Conservation (phyloP, 2,888 invertebrate species). For the Agrotis exclamationis region DNA sequence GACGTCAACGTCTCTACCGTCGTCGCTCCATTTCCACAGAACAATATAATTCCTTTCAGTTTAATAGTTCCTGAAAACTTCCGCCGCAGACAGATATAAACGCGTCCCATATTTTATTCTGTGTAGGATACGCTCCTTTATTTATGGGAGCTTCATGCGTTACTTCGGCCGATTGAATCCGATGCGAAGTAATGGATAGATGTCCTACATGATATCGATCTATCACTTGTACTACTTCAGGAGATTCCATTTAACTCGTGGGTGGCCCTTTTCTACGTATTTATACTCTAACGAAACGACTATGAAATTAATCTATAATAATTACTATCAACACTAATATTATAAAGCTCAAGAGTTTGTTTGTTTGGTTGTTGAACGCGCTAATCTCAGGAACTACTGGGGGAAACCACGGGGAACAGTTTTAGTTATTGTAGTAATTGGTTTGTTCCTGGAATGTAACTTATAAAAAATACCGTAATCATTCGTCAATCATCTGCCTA, state of each 20-base stretch:
- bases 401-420: no score
- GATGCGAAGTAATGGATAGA: constrained; percentile 32
- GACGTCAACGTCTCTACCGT: constrained; percentile 10
- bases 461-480: no score
- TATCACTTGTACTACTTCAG: constrained; percentile 36
- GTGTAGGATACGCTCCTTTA: constrained; percentile 50
- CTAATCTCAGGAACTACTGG: no score
- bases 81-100: constrained; percentile 43
- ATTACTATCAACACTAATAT: no score
- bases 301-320: neutral
- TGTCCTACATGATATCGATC: constrained; percentile 53
- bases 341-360: no score
- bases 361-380: no score
- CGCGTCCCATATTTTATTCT: constrained; percentile 56
- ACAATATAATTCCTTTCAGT: constrained; percentile 51
- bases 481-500: no score
- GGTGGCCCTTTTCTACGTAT: neutral
- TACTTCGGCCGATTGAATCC: constrained; percentile 42
- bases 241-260: constrained; percentile 12
- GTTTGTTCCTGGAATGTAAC: neutral
- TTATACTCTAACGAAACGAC: neutral
- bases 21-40: constrained; percentile 41
- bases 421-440: neutral
- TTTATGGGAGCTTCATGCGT: constrained; percentile 47
- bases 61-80: constrained; percentile 59